Conservation (phyloP, 2,888 invertebrate genomes). For the Lasioglossum calceatum region DNA sequence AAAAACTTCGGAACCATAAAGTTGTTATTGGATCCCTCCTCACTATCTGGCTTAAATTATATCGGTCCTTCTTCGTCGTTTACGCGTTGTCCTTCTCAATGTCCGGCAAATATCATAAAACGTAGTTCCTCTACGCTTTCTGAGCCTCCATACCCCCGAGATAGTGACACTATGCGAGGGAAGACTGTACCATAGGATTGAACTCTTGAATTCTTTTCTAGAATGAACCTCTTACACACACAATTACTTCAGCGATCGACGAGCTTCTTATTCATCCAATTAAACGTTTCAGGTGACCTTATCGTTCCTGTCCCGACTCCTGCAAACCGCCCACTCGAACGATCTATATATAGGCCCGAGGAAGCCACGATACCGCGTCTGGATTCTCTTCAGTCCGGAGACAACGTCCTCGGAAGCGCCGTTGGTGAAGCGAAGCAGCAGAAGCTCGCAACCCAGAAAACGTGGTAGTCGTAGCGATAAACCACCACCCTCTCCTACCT, state of each 20-base stretch:
- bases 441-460: background rate
- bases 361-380: conserved; percentile 49
- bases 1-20: no score
- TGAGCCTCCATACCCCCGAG: no score
- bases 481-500: background rate
- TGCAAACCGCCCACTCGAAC: conserved; percentile 68
- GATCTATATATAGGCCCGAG: conserved; percentile 49
- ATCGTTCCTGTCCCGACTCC: conserved; percentile 62
- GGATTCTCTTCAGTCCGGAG: conserved; percentile 56
- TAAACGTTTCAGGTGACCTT: conserved; percentile 55
- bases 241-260: background rate
- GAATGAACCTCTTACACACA: no score
- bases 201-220: no score
- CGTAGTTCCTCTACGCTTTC: no score
- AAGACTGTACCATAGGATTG: no score
- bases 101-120: no score
- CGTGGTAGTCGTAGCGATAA: background rate
- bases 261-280: background rate
- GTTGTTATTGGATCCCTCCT: no score
- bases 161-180: no score
- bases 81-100: no score
- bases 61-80: no score
- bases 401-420: background rate
- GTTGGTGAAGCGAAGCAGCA: background rate
- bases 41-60: no score